Conservation (phyloP, 2,888 invertebrate genomes). For the Heliconius ethilla region DNA sequence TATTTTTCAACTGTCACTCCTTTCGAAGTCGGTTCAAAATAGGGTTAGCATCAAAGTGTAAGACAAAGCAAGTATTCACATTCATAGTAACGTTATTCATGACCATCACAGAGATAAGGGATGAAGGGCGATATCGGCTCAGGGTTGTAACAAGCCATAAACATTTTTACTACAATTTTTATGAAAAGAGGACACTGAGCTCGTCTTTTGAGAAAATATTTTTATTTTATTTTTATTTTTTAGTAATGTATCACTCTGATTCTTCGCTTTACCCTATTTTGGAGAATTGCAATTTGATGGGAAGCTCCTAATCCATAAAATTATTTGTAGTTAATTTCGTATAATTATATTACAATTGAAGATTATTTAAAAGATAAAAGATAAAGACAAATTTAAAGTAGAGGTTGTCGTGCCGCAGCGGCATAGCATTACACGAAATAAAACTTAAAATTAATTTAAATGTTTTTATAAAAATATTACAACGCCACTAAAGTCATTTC, state of each 20-base stretch:
- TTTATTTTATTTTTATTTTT: background rate
- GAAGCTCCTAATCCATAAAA: no score
- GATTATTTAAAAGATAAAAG: no score
- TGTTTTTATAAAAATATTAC: background rate
- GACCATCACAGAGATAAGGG: slow-evolving; percentile 15
- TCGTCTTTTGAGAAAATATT: background rate
- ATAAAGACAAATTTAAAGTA: no score
- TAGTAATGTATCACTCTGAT: background rate
- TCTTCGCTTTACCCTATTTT: background rate
- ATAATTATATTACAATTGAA: background rate
- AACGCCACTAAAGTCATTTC: background rate
- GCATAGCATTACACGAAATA: no score
- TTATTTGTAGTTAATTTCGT: background rate
- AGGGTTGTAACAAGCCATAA: slow-evolving; percentile 14
- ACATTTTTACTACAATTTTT: slow-evolving; percentile 8
- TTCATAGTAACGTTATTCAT: slow-evolving; percentile 16
- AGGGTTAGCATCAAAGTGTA: background rate
- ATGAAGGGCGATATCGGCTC: slow-evolving; percentile 6
- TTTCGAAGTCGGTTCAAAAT: background rate
- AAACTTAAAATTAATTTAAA: background rate
- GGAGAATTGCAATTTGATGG: background rate
- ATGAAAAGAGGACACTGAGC: background rate
- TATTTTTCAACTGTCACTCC: no score
- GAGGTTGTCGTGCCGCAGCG: no score
- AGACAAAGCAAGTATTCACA: slow-evolving; percentile 10